Base-by-base conservation (phyloP, 2,797 vertebrate species). In the Kryptolebias ocellatus region DNA sequence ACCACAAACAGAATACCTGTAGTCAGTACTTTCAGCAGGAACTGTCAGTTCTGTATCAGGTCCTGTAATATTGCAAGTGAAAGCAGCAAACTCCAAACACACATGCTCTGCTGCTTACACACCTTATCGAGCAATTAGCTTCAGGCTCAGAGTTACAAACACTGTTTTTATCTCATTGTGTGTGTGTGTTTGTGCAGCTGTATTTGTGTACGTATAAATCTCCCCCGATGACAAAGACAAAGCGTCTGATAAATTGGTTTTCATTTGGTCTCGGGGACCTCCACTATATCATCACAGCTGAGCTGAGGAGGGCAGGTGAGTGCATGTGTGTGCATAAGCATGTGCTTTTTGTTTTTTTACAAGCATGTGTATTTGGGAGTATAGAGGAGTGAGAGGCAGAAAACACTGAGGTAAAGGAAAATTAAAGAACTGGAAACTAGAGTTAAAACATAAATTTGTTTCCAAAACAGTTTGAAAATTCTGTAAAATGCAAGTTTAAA, bases 241-340 rank as follows among this genome's bases (percentile, higher is more conserved):
- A 74, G 67, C 15, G 70, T 78, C 76, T 89, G 85, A 91, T 87
- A 81, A 91, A 89, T 9, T 89, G 77, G 79, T 64, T 90, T 89
- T 84, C 69, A 86, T 90, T 89, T 85, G 75, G 79, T 81, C 72
- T 64, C 74, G 78, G 68, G 82, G 72, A 84, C 87, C 81, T 82
- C 83, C 78, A 74, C 78, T 89, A 88, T 89, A 89, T 91, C 88
- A 83, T 78, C 81, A 74, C 59, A 53, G 72, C 84, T 83, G 15
- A 53, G 72, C 84, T 83, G 15, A 82, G 80, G 72, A 83, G 72
- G 76, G 68, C 66, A 69, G 70, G 31, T 67, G 52, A 61, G 71
- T 46, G 34, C 56, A 17, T 53, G 2, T 63, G 39, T 34, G 4
- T 50, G 49, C 47, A 47, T n/a, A 16, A 49, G 37, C n/a, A 9